A percentile compares a stretch with the other conserved stretches of the same genome.
Conservation (phyloP, 2,797 vertebrate species). For the Eospalax fontanierii region DNA sequence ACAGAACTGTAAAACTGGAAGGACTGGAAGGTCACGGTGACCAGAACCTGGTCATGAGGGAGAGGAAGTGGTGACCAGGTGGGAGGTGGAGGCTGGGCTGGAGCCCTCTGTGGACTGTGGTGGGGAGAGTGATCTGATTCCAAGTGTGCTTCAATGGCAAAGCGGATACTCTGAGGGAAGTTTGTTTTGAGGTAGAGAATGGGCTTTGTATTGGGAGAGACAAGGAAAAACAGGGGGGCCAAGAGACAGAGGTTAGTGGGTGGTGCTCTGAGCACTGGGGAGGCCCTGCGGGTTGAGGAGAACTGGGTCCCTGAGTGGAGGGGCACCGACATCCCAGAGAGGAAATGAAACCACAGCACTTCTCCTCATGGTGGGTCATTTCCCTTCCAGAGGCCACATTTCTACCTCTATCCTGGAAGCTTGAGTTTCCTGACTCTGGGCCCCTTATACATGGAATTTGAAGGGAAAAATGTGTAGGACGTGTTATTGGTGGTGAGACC, state of each 20-base stretch:
- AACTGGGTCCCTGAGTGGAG: background rate
- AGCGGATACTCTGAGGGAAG: background rate
- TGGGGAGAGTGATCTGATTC: background rate
- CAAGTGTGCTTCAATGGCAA: background rate
- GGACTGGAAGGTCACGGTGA: background rate
- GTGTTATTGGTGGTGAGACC: background rate
- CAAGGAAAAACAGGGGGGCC: background rate
- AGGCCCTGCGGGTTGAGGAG: background rate
- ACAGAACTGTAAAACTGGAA: background rate
- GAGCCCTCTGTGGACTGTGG: background rate
- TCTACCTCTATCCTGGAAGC: constrained; percentile 7
- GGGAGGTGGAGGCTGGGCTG: background rate
- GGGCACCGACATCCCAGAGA: background rate
- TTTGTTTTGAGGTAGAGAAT: background rate
- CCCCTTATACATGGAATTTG: background rate
- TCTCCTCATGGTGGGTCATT: constrained; percentile 60
- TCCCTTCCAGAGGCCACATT: constrained; percentile 65
- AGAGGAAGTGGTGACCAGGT: background rate
- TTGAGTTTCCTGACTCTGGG: constrained; percentile 67
- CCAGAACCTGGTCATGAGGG: background rate
- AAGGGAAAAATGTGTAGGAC: background rate
- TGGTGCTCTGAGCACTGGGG: background rate
- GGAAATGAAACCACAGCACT: constrained; percentile 78
- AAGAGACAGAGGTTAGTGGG: background rate
- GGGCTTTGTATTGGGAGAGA: background rate